phyloP scores from a whole-genome alignment of 1,140 invertebrate species.

The Papilio glaucus region DNA sequence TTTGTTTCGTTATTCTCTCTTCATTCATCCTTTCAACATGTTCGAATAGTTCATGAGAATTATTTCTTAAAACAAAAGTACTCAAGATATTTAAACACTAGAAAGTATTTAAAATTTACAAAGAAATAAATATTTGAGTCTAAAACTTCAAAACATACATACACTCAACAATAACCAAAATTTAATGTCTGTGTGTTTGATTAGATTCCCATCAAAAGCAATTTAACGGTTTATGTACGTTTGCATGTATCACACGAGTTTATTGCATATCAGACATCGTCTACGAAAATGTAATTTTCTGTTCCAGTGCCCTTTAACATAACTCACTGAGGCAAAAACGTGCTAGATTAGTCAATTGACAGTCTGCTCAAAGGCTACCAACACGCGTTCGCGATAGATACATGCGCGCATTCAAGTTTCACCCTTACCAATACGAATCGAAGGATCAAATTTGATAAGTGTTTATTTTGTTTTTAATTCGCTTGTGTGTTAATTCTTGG shows the following conservation, averaged over 20 bases:
- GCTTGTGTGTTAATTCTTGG: not conserved
- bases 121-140: too few relatives aligned
- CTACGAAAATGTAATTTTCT: constrained; percentile 37
- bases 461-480: not conserved
- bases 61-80: too few relatives aligned
- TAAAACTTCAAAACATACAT: too few relatives aligned
- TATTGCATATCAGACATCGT: constrained; percentile 20
- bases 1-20: too few relatives aligned
- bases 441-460: constrained; percentile 8
- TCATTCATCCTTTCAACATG: too few relatives aligned
- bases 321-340: constrained; percentile 36
- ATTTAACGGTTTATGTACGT: not conserved
- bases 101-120: too few relatives aligned
- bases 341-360: constrained; percentile 32
- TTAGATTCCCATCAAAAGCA: not conserved
- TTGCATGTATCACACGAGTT: not conserved
- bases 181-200: too few relatives aligned
- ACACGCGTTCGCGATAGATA: not conserved
- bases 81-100: too few relatives aligned
- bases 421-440: not conserved
- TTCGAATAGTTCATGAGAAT: too few relatives aligned
- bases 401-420: constrained; percentile 15
- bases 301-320: constrained; percentile 32
- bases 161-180: too few relatives aligned
- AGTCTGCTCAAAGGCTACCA: constrained; percentile 25